Percentiles rank a stretch among this genome's conserved stretches.
These are phyloP conservation scores for Pluvianellus socialis DNA, from an alignment of 2,113 vertebrate species.

Conservation along the genomic window DNA sequence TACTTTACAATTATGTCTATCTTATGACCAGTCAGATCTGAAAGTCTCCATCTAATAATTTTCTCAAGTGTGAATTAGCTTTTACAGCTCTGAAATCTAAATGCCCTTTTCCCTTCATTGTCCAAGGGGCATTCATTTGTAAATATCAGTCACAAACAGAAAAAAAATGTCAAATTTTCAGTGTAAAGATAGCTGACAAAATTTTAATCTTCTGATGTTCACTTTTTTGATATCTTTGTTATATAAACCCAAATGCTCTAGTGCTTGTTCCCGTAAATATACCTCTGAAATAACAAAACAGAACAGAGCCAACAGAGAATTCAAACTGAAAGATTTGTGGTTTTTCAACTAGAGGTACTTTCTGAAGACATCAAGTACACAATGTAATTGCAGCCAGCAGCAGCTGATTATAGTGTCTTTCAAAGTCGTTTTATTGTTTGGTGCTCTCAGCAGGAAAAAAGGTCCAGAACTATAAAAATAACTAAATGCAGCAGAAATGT, in stretches of 20 bases:
- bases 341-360: slow-evolving; percentile 34
- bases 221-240: background rate
- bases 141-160: slow-evolving; percentile 35
- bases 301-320: slow-evolving; percentile 11
- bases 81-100: slow-evolving; percentile 9
- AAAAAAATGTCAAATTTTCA: background rate
- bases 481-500: slow-evolving; percentile 34
- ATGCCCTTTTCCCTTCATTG: background rate
- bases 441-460: slow-evolving; percentile 45
- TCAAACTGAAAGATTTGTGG: background rate
- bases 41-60: slow-evolving; percentile 43
- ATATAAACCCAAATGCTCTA: background rate
- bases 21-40: slow-evolving; percentile 29
- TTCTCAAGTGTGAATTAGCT: slow-evolving; percentile 48
- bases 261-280: background rate
- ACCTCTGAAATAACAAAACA: slow-evolving; percentile 13
- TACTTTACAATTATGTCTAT: slow-evolving; percentile 43
- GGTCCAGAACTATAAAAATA: slow-evolving; percentile 34
- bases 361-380: slow-evolving; percentile 47
- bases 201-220: slow-evolving; percentile 8
- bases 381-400: slow-evolving; percentile 42
- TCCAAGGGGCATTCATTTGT: slow-evolving; percentile 15
- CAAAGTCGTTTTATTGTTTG: slow-evolving; percentile 35
- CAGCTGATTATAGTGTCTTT: slow-evolving; percentile 65
- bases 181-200: slow-evolving; percentile 1